Conservation (phyloP, 2,113 vertebrate genomes). For the Hippolais icterina region DNA sequence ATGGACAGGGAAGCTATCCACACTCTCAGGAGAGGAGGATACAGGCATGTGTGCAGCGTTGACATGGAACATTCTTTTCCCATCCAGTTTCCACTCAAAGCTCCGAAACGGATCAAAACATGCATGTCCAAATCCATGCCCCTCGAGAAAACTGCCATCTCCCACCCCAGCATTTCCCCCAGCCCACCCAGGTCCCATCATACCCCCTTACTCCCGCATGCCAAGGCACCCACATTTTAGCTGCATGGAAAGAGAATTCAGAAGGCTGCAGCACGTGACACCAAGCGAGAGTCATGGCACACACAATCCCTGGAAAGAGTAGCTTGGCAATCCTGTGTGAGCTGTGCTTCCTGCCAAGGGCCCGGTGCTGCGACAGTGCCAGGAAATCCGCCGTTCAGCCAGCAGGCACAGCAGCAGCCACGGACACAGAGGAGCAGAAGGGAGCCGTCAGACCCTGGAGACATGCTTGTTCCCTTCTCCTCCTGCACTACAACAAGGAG, state of each 20-base stretch:
- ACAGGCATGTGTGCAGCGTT: background rate
- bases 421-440: conserved; percentile 49
- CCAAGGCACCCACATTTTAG: rapidly evolving
- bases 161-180: background rate
- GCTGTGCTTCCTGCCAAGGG: background rate
- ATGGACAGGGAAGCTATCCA: background rate
- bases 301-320: background rate
- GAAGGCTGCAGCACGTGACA: background rate
- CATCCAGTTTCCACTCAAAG: background rate
- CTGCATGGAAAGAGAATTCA: background rate
- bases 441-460: conserved; percentile 32
- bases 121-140: background rate
- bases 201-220: background rate
- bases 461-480: background rate
- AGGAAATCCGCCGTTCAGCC: conserved; percentile 39
- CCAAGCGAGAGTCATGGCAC: background rate
- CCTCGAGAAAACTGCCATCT: background rate
- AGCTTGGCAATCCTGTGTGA: background rate
- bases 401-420: conserved; percentile 20
- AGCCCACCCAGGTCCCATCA: background rate
- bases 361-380: background rate
- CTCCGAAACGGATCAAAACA: background rate
- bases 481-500: background rate
- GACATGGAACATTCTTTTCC: background rate
- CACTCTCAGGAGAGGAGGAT: rapidly evolving